Base-by-base conservation (phyloP, 2,888 invertebrate genomes). In the Drosophila multiciliata region DNA sequence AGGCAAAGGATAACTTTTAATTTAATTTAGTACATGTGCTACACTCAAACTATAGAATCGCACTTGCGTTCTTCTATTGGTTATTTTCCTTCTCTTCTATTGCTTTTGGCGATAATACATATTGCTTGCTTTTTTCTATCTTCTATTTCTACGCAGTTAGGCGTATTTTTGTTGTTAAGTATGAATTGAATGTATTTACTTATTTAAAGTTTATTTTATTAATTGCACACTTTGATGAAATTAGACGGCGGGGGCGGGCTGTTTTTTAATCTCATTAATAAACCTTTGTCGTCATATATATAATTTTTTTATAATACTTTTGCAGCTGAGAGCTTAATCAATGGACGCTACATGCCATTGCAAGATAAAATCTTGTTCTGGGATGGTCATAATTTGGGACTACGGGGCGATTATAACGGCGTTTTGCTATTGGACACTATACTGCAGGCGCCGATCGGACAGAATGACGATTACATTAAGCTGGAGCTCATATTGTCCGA, bases 321-420 rank as follows among this genome's bases (percentile, higher is more conserved):
- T 57, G 1, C 49, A 87, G 87, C 68, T 79, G 95, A 95, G 83
- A 94, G 93, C 79, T 93, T 95, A 89, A 94, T 96, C 75, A 95
- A 95, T 87, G 96, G 97, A 80, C 95, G 95, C 91, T 97, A 97
- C 92, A 95, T 96, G 92, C 94, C 95, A 75, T 96, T 96, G 73
- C 95, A 96, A 90, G 98, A 98, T 93, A 96, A 97, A 92, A 95
- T 98, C 82, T 94, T 98, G 83, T 96, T 97, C 90, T 96, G 97
- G 94, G 97, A 98, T 94, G 96, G 96, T 80, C 95, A 95, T 90
- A 96, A 96, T 76, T 94, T 98, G 83, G 97, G 98, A 78, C 95
- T 97, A 73, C 95, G 98, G 71, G 96, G 97, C 65, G 98, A 98
- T 93, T 97, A 98, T 93, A 98, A 98, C 94, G 98, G 98, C 74